Evolutionary conservation across 2,113 vertebrate genomes (phyloP), one percentile per base, ranked within the genome.

Genomic region (Lasiurus cinereus): DNA sequence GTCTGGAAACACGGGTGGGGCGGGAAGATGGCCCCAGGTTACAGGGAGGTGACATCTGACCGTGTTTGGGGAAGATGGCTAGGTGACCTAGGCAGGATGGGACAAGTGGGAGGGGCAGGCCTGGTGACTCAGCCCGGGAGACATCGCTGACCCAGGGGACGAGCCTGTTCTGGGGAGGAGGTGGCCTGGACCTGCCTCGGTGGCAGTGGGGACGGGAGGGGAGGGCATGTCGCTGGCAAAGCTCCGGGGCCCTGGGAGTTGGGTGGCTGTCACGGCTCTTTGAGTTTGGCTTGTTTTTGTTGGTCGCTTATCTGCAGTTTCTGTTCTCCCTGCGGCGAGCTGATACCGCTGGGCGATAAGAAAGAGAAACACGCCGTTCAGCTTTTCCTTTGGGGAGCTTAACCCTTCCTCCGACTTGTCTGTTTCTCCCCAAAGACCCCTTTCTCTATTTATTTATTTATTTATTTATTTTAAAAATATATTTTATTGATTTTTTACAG

Each of bases 311-410:
- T 90, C 72, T 84, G 48, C 84, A 92, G 78, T 88, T 95, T 90
- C n/a, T 67, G 72, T 77, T 82, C 88, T 94, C 70, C 90, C 91
- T 78, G 77, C 24, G 70, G 94, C 24, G 67, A 90, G 84, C 88
- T 84, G 88, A 91, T 36, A 93, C 5, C 48, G 83, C 78, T 82
- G 72, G 78, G 89, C 50, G 77, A 82, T 82, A 84, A 83, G 92
- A 84, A 90, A 89, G 83, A 94, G 62, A 82, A 82, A 94, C 22
- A 77, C 2, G 54, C 31, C 31, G 59, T 66, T 84, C 50, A 87
- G 92, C 90, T 73, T 73, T 96, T 94, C 83, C 92, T 95, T 46
- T 87, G 90, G 79, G 70, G 93, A 59, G 31, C 72, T 82, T 80
- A 70, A 83, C 29, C 77, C 33, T 62, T 90, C 64, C 59, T 52